Base-by-base conservation (phyloP, 2,797 vertebrate genomes). In the Onychomys torridus region DNA sequence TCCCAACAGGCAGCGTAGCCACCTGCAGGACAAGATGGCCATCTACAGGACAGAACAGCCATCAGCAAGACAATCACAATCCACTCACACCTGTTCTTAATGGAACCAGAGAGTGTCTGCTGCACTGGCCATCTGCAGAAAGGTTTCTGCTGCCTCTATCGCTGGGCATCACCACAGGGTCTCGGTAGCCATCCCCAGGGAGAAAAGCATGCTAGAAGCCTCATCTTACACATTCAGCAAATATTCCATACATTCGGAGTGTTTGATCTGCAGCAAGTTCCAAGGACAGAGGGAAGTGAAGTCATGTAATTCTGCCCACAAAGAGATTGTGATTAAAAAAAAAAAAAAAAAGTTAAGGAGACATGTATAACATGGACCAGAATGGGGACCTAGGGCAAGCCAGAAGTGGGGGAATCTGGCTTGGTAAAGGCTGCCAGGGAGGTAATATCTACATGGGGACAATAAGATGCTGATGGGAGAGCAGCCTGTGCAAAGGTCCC, bases 51-150 rank as follows among this genome's bases (percentile, higher is more conserved):
- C 27, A 49, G 49, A 19, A 55, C 49, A 55, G 49, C 32, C 49
- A 78, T 34, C 90, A 89, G 95, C 71, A 94, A 96, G 88, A 97
- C 93, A 97, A 88, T 67, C 94, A 59, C 94, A 96, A 97, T 91
- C 61, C 89, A 82, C 95, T 96, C 96, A 96, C 90, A 96, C 82
- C 55, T 67, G 14, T 96, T 96, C 89, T 79, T 10, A 85, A 67
- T 49, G 43, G 77, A 97, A 61, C 90, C 69, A 37, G 52, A 14
- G 13, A 84, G 81, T 85, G 75, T 59, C 14, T 34, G n/a, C 67
- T 95, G 85, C 91, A 96, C 7, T 43, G 37, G 81, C 14, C 25
- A 29, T 43, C 29, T 13, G 11, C 32, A 11, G 40, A 59, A 59
- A 32, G 17, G 27, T 75, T 37, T 9, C 29, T 27, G 55, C 37